phyloP scores from a whole-genome alignment of 2,888 invertebrate species.

The Drosophila buzzatii region DNA sequence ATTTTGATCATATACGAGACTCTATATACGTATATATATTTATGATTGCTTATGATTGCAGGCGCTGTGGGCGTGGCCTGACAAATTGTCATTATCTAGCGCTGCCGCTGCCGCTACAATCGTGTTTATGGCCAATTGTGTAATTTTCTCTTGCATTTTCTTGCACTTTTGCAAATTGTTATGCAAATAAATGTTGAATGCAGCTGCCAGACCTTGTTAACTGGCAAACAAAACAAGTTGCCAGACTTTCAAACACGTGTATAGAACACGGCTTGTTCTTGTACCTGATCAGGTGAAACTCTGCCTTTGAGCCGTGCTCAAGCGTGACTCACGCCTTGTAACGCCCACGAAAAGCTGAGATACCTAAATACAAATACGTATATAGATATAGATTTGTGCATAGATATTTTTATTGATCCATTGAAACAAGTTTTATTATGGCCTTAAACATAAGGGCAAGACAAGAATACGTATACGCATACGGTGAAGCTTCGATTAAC shows the following conservation, averaged over 20 bases:
- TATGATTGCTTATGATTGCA: constrained; percentile 38
- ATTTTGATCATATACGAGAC: constrained; percentile 12
- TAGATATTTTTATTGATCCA: constrained; percentile 1
- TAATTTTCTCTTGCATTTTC: constrained; percentile 62
- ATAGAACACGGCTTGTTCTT: constrained; percentile 10
- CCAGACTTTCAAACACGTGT: constrained; percentile 72
- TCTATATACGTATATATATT: background rate
- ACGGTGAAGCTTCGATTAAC: background rate
- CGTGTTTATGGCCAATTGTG: constrained; percentile 72
- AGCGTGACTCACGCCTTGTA: constrained; percentile 55
- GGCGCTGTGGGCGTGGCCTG: constrained; percentile 37
- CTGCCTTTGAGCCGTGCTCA: constrained; percentile 7
- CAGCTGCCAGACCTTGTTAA: constrained; percentile 29
- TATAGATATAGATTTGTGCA: background rate
- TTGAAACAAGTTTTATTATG: constrained; percentile 28
- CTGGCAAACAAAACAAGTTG: constrained; percentile 24
- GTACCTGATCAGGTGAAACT: constrained; percentile 61
- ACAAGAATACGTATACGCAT: constrained; percentile 8
- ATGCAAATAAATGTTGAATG: constrained; percentile 61
- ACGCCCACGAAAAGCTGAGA: constrained; percentile 53
- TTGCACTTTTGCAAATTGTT: constrained; percentile 57
- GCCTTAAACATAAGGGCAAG: constrained; percentile 35
- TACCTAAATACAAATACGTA: background rate
- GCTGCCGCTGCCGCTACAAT: constrained; percentile 34
- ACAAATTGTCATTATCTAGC: constrained; percentile 56